phyloP scores from a whole-genome alignment of 2,113 vertebrate species.

The Barbus barbus region DNA sequence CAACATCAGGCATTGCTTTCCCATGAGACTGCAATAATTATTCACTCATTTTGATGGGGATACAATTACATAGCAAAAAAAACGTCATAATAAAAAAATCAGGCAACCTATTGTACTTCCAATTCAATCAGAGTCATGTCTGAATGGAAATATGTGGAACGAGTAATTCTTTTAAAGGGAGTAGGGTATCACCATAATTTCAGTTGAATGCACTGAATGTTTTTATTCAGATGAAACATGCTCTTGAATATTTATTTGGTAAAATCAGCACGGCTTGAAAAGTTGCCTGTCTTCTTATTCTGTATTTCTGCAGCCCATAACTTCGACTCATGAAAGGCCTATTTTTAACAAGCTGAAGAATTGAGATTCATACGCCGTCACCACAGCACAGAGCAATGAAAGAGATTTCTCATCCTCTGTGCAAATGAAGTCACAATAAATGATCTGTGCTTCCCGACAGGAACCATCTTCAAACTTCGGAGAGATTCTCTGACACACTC shows the following conservation, averaged over 20 bases:
- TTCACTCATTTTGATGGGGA: background rate
- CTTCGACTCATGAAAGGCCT: conserved; percentile 16
- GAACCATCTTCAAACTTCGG: conserved; percentile 30
- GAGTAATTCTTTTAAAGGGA: background rate
- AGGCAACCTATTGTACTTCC: background rate
- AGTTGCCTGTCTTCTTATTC: background rate
- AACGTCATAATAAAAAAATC: background rate
- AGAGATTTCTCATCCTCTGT: conserved; percentile 30
- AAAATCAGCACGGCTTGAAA: conserved; percentile 11
- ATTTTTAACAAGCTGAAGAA: conserved; percentile 25
- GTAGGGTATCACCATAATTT: background rate
- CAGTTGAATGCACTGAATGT: conserved; percentile 1
- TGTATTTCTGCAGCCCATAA: conserved; percentile 1
- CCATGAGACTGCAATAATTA: background rate
- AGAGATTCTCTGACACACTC: conserved; percentile 30
- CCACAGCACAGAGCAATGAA: background rate
- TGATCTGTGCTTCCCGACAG: conserved; percentile 37
- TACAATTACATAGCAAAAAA: background rate
- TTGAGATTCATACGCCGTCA: conserved; percentile 23
- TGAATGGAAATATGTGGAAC: background rate
- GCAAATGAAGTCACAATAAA: conserved; percentile 50
- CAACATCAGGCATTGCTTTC: conserved; percentile 5
- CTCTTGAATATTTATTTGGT: conserved; percentile 16
- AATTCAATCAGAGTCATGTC: background rate
- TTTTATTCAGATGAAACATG: conserved; percentile 10